Evolutionary conservation across 2,113 vertebrate genomes (phyloP), one percentile per base, ranked within the genome.

Genomic region (human): DNA sequence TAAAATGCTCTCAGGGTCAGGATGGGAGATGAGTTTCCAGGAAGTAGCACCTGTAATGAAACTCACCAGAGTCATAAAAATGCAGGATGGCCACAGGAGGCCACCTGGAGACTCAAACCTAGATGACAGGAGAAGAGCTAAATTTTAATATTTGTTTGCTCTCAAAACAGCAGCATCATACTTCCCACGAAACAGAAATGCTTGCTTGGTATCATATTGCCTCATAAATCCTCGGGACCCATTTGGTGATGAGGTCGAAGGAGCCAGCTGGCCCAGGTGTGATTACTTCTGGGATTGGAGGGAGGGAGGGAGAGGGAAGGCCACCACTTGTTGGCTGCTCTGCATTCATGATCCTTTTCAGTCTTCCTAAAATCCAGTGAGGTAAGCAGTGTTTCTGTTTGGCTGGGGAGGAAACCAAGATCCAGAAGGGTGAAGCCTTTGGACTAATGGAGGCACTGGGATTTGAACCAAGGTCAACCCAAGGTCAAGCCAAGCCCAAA

Each of bases 11-110:
- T 88, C 59, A 55, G 93, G 86, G 92, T 92, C 92, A 84, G 79
- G 57, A 76, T 22, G 43, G 89, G 50, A 94, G 96, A 97, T 80
- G 89, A 95, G 86, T 96, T 95, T 97, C 84, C 35, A 75, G 61
- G 83, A 97, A 80, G 57, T 52, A 48, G 55, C 14, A 73, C 59
- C 73, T 80, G 20, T 96, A 87, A 96, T 57, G 93, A 96, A 96
- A 94, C 64, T 43, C 76, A 52, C 89, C 57, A 85, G 87, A 43
- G 76, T 89, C 75, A 79, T 95, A 94, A 97, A 97, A 88, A 95
- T 68, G 43, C 92, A 87, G 89, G 61, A 70, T 4, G 38, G 89
- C 38, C 91, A 80, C 48, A 17, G 43, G 68, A 82, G 85, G 73
- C 52, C 61, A 92, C 86, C n/a, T 16, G 40, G 95, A 93, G 50